These are phyloP conservation scores for Ceramica pisi DNA, from an alignment of 2,888 invertebrate species.

Conservation along the genomic window DNA sequence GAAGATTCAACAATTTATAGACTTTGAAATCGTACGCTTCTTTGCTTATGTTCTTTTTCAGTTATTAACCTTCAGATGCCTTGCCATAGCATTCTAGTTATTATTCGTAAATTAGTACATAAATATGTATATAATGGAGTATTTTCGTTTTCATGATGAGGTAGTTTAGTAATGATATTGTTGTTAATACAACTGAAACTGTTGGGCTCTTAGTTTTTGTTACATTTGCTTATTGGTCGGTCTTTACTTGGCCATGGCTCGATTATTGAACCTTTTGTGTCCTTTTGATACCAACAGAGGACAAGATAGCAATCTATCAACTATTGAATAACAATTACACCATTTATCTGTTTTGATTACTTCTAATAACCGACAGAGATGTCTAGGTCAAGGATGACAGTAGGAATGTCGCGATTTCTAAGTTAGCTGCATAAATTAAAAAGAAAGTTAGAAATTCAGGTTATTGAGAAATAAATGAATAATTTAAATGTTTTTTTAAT, in stretches of 20 bases:
- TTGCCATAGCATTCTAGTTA: not conserved
- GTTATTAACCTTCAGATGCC: not conserved
- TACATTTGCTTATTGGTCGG: not conserved
- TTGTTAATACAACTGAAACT: too few relatives aligned
- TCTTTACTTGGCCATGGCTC: not conserved
- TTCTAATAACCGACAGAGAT: not conserved
- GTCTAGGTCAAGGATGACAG: conserved; percentile 16
- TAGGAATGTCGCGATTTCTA: conserved; percentile 29
- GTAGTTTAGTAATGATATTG: not conserved
- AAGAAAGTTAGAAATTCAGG: conserved; percentile 38
- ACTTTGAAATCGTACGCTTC: not conserved
- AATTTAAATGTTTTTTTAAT: conserved; percentile 30
- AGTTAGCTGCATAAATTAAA: conserved; percentile 28
- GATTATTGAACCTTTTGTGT: conserved; percentile 9
- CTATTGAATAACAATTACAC: conserved; percentile 17
- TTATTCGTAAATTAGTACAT: not conserved
- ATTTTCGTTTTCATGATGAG: not conserved
- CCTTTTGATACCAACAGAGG: conserved; percentile 19
- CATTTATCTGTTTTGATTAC: conserved; percentile 5
- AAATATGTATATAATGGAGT: not conserved
- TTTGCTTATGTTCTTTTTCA: not conserved
- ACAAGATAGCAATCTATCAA: conserved; percentile 17
- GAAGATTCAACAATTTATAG: not conserved
- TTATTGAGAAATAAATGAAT: not conserved
- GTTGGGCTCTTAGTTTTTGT: not conserved